Evolutionary conservation across 2,888 invertebrate species (phyloP).

Genomic region (Sabellastarte sp.): DNA sequence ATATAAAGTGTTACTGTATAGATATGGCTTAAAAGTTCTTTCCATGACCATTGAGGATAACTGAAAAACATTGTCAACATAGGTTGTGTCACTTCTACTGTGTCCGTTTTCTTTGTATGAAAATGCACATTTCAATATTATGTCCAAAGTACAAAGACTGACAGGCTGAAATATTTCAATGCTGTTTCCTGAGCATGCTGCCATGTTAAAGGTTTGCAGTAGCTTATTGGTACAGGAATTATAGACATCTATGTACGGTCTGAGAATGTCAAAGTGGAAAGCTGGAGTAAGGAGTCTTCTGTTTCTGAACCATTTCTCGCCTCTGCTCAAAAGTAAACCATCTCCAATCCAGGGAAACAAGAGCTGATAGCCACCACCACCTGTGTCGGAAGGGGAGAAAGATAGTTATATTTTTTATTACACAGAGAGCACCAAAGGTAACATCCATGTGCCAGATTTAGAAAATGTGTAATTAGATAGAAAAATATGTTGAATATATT

Average conservation of each 20-base stretch:
- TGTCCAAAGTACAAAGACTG: not conserved
- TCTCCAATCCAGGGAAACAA: constrained; percentile 6
- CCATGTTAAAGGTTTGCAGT: not conserved
- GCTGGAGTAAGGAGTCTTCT: constrained; percentile 18
- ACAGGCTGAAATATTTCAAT: constrained; percentile 1
- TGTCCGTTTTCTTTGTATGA: not conserved
- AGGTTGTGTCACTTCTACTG: constrained; percentile 6
- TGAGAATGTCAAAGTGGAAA: constrained; percentile 20
- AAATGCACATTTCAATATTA: constrained; percentile 1
- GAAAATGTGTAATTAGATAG: too few species aligned
- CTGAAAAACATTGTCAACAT: constrained; percentile 7
- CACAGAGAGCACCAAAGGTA: too few species aligned
- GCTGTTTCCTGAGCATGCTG: too few species aligned
- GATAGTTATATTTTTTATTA: too few species aligned
- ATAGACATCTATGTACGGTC: constrained; percentile 11
- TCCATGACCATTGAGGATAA: constrained; percentile 4
- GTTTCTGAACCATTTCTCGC: constrained; percentile 15
- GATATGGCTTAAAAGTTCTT: constrained; percentile 14
- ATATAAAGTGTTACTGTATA: not conserved
- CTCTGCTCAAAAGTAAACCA: constrained; percentile 12
- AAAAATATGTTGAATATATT: too few species aligned
- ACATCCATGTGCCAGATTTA: too few species aligned
- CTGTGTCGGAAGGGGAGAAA: too few species aligned
- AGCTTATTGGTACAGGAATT: constrained; percentile 6
- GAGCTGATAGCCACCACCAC: constrained; percentile 6